phyloP scores from a whole-genome alignment of 2,113 vertebrate species.

The Bungarus multicinctus region DNA sequence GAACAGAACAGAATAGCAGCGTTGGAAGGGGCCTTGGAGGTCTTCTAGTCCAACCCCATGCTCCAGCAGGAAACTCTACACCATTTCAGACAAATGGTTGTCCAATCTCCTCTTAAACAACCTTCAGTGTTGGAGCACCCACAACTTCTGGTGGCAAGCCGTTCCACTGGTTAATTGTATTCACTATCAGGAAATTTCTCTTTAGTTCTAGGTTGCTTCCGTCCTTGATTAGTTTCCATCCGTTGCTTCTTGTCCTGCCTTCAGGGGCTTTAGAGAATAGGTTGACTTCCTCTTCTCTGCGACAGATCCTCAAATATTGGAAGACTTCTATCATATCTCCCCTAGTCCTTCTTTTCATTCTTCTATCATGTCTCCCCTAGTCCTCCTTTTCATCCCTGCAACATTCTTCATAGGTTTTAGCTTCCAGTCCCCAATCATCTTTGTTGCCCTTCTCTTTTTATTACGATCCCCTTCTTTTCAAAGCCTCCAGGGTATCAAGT shows the following conservation, averaged over 20 bases:
- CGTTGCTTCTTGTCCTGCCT: not conserved
- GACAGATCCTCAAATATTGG: not conserved
- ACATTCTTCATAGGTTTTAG: not conserved
- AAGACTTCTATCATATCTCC: not conserved
- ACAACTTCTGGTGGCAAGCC: not conserved
- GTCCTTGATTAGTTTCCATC: not conserved
- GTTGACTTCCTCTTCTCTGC: rapidly evolving
- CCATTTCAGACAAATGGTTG: not conserved
- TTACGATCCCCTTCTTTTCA: not conserved
- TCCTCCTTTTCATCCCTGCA: not conserved
- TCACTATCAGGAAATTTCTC: not conserved
- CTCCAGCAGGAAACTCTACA: not conserved
- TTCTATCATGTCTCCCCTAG: not conserved
- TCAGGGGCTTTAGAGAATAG: not conserved
- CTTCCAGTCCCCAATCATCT: not conserved
- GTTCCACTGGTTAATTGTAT: not conserved
- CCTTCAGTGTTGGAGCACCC: not conserved
- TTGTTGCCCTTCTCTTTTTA: not conserved
- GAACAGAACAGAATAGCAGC: not conserved
- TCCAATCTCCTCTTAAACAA: not conserved
- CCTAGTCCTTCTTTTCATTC: not conserved
- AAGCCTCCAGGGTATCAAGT: not conserved
- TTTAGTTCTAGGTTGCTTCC: not conserved
- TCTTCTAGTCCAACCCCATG: not conserved
- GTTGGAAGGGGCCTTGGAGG: not conserved